phyloP scores from a whole-genome alignment of 2,888 invertebrate species.

The Caenorhabditis angaria region DNA sequence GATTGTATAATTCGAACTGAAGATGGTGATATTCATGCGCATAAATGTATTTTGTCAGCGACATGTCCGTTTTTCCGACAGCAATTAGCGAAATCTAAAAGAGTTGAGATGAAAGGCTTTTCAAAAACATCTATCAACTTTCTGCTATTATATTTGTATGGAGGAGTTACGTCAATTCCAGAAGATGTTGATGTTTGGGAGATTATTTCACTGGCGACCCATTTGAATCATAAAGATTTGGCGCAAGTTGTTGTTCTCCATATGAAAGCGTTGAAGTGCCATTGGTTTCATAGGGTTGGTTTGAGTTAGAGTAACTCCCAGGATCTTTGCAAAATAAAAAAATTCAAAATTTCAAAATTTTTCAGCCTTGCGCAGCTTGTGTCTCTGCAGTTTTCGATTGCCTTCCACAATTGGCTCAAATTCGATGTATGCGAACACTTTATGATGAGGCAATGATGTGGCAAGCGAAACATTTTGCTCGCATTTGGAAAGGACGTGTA shows the following conservation, averaged over 20 bases:
- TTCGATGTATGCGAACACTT: constrained; percentile 54
- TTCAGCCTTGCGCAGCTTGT: constrained; percentile 87
- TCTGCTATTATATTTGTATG: constrained; percentile 90
- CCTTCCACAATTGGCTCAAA: constrained; percentile 82
- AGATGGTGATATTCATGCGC: constrained; percentile 85
- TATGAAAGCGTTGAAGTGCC: constrained; percentile 87
- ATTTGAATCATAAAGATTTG: constrained; percentile 87
- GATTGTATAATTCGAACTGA: constrained; percentile 85
- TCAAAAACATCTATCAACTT: constrained; percentile 88
- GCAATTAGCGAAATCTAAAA: constrained; percentile 51
- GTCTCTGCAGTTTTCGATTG: constrained; percentile 87
- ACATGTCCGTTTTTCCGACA: constrained; percentile 90
- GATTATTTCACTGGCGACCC: constrained; percentile 84
- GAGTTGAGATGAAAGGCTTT: constrained; percentile 74
- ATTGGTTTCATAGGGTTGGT: constrained; percentile 87
- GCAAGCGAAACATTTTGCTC: constrained; percentile 80
- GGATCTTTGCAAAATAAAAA: background rate
- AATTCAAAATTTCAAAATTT: constrained; percentile 40
- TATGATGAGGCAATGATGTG: constrained; percentile 65
- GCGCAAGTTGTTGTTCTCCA: constrained; percentile 90
- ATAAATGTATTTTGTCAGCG: constrained; percentile 89
- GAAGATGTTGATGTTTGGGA: constrained; percentile 76
- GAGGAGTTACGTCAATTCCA: constrained; percentile 88
- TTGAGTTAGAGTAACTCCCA: too few species aligned
- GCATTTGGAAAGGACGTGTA: constrained; percentile 89